phyloP scores from a whole-genome alignment of 2,113 vertebrate genomes.

The Martes martes region DNA sequence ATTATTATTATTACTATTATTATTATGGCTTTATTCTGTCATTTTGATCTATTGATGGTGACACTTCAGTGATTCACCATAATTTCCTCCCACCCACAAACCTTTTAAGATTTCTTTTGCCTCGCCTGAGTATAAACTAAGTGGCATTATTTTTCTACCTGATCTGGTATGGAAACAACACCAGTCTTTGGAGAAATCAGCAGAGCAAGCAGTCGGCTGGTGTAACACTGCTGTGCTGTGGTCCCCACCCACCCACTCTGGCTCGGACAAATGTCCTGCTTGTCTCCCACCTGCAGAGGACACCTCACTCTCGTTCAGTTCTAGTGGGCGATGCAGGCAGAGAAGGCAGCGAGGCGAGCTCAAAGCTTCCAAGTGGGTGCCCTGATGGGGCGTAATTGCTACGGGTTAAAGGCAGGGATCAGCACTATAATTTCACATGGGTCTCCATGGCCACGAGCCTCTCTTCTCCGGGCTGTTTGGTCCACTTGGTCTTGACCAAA shows the following conservation, averaged over 20 bases:
- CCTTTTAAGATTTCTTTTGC: constrained; percentile 65
- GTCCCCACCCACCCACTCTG: too few relatives aligned
- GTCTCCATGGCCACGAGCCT: neutral
- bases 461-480: constrained; percentile 49
- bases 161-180: constrained; percentile 22
- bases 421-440: constrained; percentile 18
- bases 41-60: constrained; percentile 78
- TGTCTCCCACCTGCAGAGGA: neutral
- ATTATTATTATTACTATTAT: constrained; percentile 55
- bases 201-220: neutral
- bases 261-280: neutral
- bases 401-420: neutral
- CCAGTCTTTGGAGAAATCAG: neutral
- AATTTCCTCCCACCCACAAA: constrained; percentile 80
- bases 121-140: constrained; percentile 48
- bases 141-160: neutral
- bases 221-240: neutral
- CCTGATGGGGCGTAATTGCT: neutral
- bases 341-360: fast-evolving
- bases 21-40: constrained; percentile 75
- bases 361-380: neutral
- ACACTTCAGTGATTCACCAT: constrained; percentile 69
- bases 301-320: neutral
- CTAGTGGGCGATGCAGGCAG: neutral
- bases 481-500: constrained; percentile 42